Conservation (phyloP, 2,797 vertebrate species). For the Synanceia verrucosa region DNA sequence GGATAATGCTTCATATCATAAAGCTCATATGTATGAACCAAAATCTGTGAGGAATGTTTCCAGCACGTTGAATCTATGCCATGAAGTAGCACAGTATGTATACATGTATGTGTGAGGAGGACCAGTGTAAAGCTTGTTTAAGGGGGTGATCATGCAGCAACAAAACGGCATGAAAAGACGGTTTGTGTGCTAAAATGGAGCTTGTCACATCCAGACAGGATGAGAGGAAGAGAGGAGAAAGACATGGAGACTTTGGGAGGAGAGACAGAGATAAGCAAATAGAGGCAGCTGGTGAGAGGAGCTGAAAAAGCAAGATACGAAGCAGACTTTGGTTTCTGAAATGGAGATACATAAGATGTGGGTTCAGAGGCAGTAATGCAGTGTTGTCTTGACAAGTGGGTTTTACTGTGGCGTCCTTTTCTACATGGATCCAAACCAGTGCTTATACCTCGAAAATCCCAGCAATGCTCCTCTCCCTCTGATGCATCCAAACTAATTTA, state of each 20-base stretch:
- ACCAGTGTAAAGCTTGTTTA: neutral
- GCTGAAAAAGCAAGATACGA: neutral
- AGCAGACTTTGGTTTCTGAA: constrained; percentile 6
- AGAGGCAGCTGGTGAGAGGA: constrained; percentile 21
- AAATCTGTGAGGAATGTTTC: no score
- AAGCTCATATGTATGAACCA: no score
- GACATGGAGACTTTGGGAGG: neutral
- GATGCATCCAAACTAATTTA: no score
- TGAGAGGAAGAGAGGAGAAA: neutral
- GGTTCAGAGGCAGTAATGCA: neutral
- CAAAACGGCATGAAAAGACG: neutral
- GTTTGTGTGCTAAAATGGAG: neutral
- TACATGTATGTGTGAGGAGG: constrained; percentile 11
- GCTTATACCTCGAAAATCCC: neutral
- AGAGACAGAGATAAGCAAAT: constrained; percentile 10
- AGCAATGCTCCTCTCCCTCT: neutral
- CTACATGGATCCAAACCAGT: neutral
- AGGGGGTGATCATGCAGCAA: neutral
- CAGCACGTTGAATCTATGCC: no score
- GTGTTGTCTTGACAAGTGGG: neutral
- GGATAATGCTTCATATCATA: no score
- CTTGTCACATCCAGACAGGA: neutral
- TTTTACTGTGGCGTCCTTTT: neutral
- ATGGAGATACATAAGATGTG: neutral
- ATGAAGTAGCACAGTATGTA: no score